phyloP scores from a whole-genome alignment of 2,797 vertebrate species.

The Capromys pilorides region DNA sequence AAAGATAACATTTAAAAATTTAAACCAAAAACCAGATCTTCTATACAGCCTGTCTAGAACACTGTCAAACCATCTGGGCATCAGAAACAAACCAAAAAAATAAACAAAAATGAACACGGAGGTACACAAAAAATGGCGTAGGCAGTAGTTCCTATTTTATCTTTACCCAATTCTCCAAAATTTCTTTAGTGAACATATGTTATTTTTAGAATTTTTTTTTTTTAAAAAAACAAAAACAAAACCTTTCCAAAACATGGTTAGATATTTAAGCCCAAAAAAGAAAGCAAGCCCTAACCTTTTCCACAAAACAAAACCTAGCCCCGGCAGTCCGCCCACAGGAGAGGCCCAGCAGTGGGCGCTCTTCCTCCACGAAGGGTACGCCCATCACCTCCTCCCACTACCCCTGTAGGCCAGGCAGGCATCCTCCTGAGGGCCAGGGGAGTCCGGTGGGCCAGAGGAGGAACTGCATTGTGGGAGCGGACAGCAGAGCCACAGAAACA shows the following conservation, averaged over 20 bases:
- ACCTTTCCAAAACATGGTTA: neutral
- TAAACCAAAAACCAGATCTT: neutral
- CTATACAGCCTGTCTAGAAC: neutral
- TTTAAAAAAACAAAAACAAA: neutral
- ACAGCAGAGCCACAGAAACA: neutral
- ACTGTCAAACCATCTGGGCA: neutral
- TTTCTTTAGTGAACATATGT: neutral
- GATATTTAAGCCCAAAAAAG: neutral
- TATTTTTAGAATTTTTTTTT: neutral
- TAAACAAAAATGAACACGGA: neutral
- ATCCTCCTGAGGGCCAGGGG: neutral
- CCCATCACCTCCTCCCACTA: fast-evolving
- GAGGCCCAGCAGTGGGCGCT: neutral
- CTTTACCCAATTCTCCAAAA: neutral
- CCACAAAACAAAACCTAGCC: neutral
- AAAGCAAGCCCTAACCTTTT: neutral
- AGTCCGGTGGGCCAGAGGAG: neutral
- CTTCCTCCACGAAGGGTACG: fast-evolving
- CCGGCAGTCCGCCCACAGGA: neutral
- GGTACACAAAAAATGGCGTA: neutral
- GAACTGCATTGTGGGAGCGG: fast-evolving
- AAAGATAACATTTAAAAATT: neutral
- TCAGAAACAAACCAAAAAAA: neutral
- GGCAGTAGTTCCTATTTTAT: neutral
- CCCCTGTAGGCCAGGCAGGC: neutral